Base-by-base conservation (phyloP, 2,888 invertebrate genomes). In the Microctonus brassicae region DNA sequence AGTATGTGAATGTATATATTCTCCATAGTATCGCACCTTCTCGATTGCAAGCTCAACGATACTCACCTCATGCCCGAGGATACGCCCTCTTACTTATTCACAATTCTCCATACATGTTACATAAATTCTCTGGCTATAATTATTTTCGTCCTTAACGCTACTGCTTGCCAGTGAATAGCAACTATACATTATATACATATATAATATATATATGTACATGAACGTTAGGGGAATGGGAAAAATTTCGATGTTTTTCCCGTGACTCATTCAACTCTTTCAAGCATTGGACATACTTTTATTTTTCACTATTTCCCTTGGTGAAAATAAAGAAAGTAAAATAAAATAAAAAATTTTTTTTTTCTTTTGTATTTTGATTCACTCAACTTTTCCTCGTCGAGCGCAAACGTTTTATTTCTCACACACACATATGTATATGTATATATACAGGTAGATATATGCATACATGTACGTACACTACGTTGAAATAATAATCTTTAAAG, bases 131-230 rank as follows among this genome's bases (percentile, higher is more conserved):
- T n/a, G n/a, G 53, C 24, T 33, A 64, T 64, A 64, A 64, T 64
- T 64, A 64, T 64, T 64, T 47, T 64, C 34, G 47, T 64, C 64
- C 53, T 64, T 53, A 24, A n/a, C n/a, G n/a, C n/a, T 17, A 22
- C 52, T 64, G 26, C 34, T 64, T 22, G 52, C 33, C 47, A 34
- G 33, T 64, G 64, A 64, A 64, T 64, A 53, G 53, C 47, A 64
- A 53, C 64, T 64, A 53, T 34, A n/a, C n/a, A n/a, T n/a, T n/a
- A n/a, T n/a, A n/a, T n/a, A n/a, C n/a, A n/a, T n/a, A n/a, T n/a
- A n/a, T n/a, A n/a, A n/a, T n/a, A n/a, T n/a, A n/a, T n/a, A n/a
- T n/a, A n/a, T n/a, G n/a, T n/a, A n/a, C n/a, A n/a, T n/a, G n/a
- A n/a, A n/a, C 33, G 39, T 39, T 39, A 5, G 33, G 64, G 20